phyloP scores from a whole-genome alignment of 2,888 invertebrate genomes.

The Abrostola triplasia region DNA sequence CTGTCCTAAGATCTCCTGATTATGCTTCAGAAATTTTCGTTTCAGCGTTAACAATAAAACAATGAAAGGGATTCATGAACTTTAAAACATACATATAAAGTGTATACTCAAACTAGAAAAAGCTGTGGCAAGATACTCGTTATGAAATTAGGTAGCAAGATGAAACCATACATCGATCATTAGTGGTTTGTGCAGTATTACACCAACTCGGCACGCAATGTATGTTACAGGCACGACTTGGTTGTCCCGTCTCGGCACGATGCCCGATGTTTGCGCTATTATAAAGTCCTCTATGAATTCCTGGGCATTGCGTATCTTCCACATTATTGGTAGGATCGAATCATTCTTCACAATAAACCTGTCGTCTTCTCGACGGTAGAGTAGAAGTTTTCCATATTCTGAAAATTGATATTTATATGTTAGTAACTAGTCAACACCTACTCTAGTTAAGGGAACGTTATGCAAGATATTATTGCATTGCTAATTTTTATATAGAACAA shows the following conservation, averaged over 20 bases:
- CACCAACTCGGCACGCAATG: slow-evolving; percentile 80
- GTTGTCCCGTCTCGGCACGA: slow-evolving; percentile 79
- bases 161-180: slow-evolving; percentile 78
- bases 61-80: too few relatives aligned
- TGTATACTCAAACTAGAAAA: too few relatives aligned
- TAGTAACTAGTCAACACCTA: slow-evolving; percentile 1
- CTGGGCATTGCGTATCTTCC: slow-evolving; percentile 83
- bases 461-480: too few relatives aligned
- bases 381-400: slow-evolving; percentile 87
- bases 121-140: too few relatives aligned
- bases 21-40: too few relatives aligned
- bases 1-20: background rate
- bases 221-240: slow-evolving; percentile 85
- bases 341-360: slow-evolving; percentile 87
- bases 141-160: background rate
- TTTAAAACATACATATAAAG: too few relatives aligned
- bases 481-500: too few relatives aligned
- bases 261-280: slow-evolving; percentile 78
- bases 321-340: slow-evolving; percentile 86
- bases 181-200: slow-evolving; percentile 74
- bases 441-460: too few relatives aligned
- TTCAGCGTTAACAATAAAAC: too few relatives aligned
- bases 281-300: slow-evolving; percentile 83
- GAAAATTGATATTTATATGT: slow-evolving; percentile 49
- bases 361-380: slow-evolving; percentile 84